Base-by-base conservation (phyloP, 35 echinoderm and acorn worm species). In the Patiria miniata region DNA sequence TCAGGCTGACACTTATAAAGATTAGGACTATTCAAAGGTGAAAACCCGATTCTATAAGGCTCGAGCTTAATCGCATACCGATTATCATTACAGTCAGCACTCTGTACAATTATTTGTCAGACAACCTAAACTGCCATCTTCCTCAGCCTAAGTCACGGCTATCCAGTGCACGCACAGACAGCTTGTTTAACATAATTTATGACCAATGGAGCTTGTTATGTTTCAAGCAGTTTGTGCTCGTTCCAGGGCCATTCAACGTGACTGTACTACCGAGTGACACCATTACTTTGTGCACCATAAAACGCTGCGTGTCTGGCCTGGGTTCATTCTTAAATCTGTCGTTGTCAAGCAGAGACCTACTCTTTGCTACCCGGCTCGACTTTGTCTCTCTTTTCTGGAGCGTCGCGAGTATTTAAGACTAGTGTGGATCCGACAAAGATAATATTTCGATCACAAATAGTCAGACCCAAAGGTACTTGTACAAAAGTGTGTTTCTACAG, bases 181-280 rank as follows among this genome's bases (percentile, higher is more conserved):
- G 65, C 65, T 73, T 36, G 65, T 73, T 73, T 73, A 73, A 32
- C 65, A 73, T 73, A 73, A 73, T 73, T 26, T 73, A 23, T 16
- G 14, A 30, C 29, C 26, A 32, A 18, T 73, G 14, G 4, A 47
- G 42, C 42, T 47, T 47, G 19, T 73, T 30, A 32, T 73, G 65
- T 73, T 34, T 73, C 2, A 7, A 26, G 34, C 26, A 73, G 65
- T 26, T 73, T 73, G 65, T 73, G 26, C 65, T 73, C 26, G 65
- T 73, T 34, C 61, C 61, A 69, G 61, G 61, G 61, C 61, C 65
- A 47, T 47, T 12, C 42, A 73, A 73, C 65, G 65, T 73, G 65
- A 73, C 65, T 73, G 65, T 73, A 73, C 34, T 73, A 32, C 2
- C 9, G 65, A 73, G 34, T 47, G 42, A 47, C 42, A 47, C 42